A percentile compares a stretch with the other conserved stretches of the same genome.
Evolutionary conservation across 92 coral and sea anemone genomes (phyloP).

Genomic region (Epizoanthus ramosus): DNA sequence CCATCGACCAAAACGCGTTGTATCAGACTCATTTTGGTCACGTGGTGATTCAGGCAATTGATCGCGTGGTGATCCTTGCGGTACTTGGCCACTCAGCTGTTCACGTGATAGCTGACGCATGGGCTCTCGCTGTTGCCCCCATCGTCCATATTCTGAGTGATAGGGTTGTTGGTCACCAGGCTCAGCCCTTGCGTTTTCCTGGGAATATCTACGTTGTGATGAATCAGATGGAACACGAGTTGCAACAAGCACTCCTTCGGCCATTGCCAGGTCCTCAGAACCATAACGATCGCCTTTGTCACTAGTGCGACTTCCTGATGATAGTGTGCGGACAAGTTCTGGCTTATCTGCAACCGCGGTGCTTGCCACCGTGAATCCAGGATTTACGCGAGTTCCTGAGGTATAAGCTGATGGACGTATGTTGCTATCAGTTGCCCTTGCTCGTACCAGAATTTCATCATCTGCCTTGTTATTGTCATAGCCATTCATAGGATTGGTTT

Average conservation of each 20-base stretch:
- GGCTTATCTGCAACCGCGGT: constrained; percentile 31
- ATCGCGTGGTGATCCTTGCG: not conserved
- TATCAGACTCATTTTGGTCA: not conserved
- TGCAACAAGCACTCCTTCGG: constrained; percentile 9
- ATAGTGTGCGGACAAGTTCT: constrained; percentile 11
- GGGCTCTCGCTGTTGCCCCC: constrained; percentile 4
- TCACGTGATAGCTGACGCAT: not conserved
- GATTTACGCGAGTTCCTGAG: constrained; percentile 25
- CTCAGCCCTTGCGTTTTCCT: not conserved
- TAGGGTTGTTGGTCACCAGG: not conserved
- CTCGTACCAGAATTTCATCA: constrained; percentile 5
- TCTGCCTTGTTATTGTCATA: constrained; percentile 15
- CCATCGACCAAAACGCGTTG: constrained; percentile 31
- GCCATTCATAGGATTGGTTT: constrained; percentile 14
- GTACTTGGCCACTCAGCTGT: not conserved
- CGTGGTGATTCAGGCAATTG: not conserved
- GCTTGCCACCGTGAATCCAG: constrained; percentile 34
- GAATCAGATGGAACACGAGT: constrained; percentile 13
- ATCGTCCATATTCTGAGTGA: not conserved
- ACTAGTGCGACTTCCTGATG: constrained; percentile 1
- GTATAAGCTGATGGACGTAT: constrained; percentile 21
- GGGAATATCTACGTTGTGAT: not conserved
- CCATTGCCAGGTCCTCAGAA: constrained; percentile 30
- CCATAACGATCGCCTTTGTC: not conserved
- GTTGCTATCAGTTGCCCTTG: not conserved